phyloP scores from a whole-genome alignment of 2,113 vertebrate species.

The Eupsittula cactorum region DNA sequence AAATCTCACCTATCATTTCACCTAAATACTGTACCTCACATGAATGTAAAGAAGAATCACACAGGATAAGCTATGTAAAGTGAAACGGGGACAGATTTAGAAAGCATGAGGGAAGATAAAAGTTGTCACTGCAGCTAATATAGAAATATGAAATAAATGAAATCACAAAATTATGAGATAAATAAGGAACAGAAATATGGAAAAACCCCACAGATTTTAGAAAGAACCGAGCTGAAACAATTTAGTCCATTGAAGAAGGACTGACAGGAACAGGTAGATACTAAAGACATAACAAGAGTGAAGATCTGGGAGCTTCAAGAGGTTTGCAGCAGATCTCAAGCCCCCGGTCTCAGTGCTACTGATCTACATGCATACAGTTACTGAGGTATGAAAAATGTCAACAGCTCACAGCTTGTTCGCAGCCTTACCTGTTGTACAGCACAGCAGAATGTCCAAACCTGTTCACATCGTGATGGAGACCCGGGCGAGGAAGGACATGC shows the following conservation, averaged over 20 bases:
- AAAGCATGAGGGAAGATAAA: not conserved
- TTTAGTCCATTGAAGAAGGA: not conserved
- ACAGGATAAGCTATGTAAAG: not conserved
- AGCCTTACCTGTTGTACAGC: constrained; percentile 83
- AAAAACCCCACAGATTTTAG: not conserved
- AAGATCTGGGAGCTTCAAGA: not conserved
- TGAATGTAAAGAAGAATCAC: not conserved
- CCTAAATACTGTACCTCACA: not conserved
- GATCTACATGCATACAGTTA: accelerated
- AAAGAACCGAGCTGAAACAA: not conserved
- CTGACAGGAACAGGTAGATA: not conserved
- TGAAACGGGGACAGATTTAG: not conserved
- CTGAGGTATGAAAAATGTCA: accelerated
- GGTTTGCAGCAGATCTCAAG: not conserved
- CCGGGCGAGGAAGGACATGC: constrained; percentile 87
- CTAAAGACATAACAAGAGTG: not conserved
- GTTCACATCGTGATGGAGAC: constrained; percentile 88
- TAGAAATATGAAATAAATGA: not conserved
- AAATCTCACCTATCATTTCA: not conserved
- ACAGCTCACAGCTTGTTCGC: accelerated
- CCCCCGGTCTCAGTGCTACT: accelerated
- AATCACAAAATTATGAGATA: not conserved
- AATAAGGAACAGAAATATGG: not conserved
- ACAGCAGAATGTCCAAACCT: constrained; percentile 94
- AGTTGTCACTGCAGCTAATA: not conserved